Base-by-base conservation (phyloP, 2,797 vertebrate genomes). In the Sitta carolinensis region DNA sequence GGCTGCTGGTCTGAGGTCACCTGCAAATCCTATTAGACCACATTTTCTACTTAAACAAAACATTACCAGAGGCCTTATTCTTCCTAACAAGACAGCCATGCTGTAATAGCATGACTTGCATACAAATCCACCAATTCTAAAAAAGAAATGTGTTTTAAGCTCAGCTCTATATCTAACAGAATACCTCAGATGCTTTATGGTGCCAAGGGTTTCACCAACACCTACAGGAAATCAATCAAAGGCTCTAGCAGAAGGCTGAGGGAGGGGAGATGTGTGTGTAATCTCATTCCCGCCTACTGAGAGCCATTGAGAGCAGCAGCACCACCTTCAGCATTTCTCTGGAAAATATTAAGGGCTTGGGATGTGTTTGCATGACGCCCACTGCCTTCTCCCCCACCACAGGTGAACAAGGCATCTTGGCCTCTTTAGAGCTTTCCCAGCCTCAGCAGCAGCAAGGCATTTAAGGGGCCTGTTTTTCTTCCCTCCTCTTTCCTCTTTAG, bases 181-280 rank as follows among this genome's bases (percentile, higher is more conserved):
- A 74, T 88, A 45, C 32, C 21, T 95, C 77, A 79, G 52, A 84
- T 74, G 57, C 50, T 86, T 87, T 79, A 13, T 42, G 43, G 57
- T 79, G 82, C 74, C 62, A 84, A 94, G 94, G 89, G 74, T 91
- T 96, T 95, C 83, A 80, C 85, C 87, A 90, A 63, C 91, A 58
- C 93, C 95, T 93, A 82, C 94, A 80, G 75, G 32, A 92, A 92
- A 90, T 94, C 92, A 95, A 83, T 95, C 93, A 94, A 93, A 87
- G 25, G n/a, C 72, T 85, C 57, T 38, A 89, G 68, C 80, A 90
- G 83, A 94, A 95, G 70, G 42, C 47, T 80, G 90, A 94, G 68
- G 94, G 92, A 90, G 84, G 81, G 64, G 43, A 91, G 47, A 43
- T 74, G 75, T 19, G 0, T 87, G 36, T 77, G 38, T 84, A 92